phyloP scores from a whole-genome alignment of 2,888 invertebrate genomes.

The Conus canariensis region DNA sequence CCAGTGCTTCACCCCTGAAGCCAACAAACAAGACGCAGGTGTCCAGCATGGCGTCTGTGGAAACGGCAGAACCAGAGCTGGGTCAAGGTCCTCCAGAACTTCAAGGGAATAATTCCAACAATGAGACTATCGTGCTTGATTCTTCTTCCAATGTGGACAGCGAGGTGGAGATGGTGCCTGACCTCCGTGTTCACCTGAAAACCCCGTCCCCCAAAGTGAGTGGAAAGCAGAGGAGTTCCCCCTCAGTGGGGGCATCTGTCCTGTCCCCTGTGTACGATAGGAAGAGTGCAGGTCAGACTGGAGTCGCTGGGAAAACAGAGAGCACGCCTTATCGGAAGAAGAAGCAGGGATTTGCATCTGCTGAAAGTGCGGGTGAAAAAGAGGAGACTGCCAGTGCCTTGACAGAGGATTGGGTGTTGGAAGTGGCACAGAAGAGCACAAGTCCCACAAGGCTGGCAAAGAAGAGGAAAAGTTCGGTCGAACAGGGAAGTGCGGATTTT shows the following conservation, averaged over 20 bases:
- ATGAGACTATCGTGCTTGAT: not conserved
- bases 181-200: slow-evolving; percentile 19
- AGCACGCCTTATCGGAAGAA: not conserved
- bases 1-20: too few species aligned
- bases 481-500: not conserved
- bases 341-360: not conserved
- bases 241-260: not conserved
- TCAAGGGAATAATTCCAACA: not conserved
- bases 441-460: not conserved
- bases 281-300: not conserved
- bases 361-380: not conserved
- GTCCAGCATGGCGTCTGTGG: not conserved
- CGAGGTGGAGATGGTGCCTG: slow-evolving; percentile 3
- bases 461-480: not conserved
- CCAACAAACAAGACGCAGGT: not conserved
- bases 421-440: not conserved
- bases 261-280: not conserved
- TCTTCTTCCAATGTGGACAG: not conserved
- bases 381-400: not conserved
- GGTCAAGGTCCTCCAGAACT: not conserved
- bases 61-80: not conserved
- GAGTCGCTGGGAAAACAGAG: not conserved
- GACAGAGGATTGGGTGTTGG: too few species aligned
- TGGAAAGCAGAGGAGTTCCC: not conserved
- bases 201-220: not conserved